Conservation (phyloP, 2,888 invertebrate genomes). For the Cylindroiulus punctatus region DNA sequence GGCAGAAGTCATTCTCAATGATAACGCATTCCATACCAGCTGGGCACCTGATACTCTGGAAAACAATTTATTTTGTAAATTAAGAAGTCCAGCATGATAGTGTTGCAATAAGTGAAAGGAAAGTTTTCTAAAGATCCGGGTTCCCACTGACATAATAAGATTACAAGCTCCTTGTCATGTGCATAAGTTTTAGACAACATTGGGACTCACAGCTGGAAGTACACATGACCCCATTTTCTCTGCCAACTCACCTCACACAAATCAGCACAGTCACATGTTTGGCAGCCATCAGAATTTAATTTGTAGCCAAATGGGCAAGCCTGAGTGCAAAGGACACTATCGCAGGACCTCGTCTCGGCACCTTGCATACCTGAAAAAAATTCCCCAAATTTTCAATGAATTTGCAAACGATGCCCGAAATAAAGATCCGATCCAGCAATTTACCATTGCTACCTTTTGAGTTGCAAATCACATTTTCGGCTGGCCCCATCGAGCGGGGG, state of each 20-base stretch:
- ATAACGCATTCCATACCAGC: conserved; percentile 78
- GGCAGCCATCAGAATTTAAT: conserved; percentile 76
- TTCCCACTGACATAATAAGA: not conserved
- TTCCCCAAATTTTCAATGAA: not conserved
- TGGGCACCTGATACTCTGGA: conserved; percentile 70
- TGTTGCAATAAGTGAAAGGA: not conserved
- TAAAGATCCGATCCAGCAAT: not conserved
- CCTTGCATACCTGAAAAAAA: conserved; percentile 13
- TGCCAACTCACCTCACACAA: conserved; percentile 73
- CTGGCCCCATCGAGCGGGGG: conserved; percentile 81
- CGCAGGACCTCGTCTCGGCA: conserved; percentile 69
- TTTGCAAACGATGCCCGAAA: not conserved
- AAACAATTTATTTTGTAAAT: not conserved
- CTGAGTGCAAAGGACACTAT: conserved; percentile 79
- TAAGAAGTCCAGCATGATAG: not conserved
- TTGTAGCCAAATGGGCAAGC: conserved; percentile 88
- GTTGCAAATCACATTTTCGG: conserved; percentile 75
- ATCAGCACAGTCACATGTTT: conserved; percentile 85
- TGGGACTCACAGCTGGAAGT: not conserved
- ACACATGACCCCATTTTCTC: not conserved
- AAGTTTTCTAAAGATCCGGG: not conserved
- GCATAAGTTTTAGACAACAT: not conserved
- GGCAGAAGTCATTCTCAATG: conserved; percentile 72
- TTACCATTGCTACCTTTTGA: not conserved
- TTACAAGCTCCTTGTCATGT: not conserved